Evolutionary conservation across 2,113 vertebrate genomes (phyloP).

Genomic region (Erythrocercus mccallii): DNA sequence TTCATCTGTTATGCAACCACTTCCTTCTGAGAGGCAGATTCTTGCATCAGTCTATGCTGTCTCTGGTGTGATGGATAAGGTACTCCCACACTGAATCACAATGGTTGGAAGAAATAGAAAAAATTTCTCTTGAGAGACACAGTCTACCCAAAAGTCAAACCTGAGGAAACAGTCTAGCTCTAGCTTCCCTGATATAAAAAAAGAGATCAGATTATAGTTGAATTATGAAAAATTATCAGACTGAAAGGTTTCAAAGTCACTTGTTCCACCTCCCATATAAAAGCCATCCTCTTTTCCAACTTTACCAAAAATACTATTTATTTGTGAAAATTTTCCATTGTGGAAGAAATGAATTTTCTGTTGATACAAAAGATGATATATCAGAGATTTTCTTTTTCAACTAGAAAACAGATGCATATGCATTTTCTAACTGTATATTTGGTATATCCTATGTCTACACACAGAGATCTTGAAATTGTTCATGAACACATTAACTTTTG

Average conservation of each 20-base stretch:
- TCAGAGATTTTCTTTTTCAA: neutral
- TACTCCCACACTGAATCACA: neutral
- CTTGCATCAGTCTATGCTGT: accelerated
- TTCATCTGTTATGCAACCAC: neutral
- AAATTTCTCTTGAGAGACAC: neutral
- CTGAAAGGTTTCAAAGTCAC: neutral
- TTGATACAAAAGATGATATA: neutral
- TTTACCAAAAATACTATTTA: neutral
- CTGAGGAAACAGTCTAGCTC: neutral
- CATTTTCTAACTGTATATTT: neutral
- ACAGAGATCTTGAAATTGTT: neutral
- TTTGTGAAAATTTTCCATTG: neutral
- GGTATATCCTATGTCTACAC: neutral
- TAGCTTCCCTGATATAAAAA: neutral
- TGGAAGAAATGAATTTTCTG: neutral
- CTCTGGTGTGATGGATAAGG: neutral
- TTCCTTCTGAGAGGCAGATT: neutral
- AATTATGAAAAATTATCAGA: neutral
- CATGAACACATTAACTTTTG: neutral
- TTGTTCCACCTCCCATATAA: neutral
- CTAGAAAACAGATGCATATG: neutral
- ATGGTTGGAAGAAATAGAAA: neutral
- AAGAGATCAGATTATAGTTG: neutral
- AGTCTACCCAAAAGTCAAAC: neutral
- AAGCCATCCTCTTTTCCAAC: neutral